Conservation (phyloP, 2,113 vertebrate genomes). For the Xenopus borealis region DNA sequence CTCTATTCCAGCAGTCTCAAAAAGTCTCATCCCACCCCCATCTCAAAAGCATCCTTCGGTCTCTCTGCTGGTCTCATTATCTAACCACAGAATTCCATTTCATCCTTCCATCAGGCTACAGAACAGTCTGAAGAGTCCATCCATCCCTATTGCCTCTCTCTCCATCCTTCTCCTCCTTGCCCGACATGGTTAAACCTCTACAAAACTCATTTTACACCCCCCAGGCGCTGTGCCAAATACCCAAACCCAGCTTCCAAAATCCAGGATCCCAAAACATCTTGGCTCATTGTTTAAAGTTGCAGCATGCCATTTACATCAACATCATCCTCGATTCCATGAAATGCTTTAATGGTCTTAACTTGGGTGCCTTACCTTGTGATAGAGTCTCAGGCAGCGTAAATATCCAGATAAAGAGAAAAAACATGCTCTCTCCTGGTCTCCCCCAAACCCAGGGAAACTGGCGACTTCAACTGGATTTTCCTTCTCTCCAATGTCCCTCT, state of each 20-base stretch:
- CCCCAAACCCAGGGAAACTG: conserved; percentile 38
- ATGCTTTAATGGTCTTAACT: background rate
- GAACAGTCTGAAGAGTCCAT: too few species aligned
- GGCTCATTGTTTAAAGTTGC: background rate
- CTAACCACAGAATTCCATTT: too few species aligned
- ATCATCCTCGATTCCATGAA: background rate
- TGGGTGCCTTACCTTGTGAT: conserved; percentile 57
- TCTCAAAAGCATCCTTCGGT: too few species aligned
- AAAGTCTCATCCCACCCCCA: too few species aligned
- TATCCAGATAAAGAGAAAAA: conserved; percentile 61
- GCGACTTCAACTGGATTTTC: background rate
- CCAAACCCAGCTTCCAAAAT: too few species aligned
- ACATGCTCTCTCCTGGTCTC: conserved; percentile 56
- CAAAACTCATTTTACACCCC: too few species aligned
- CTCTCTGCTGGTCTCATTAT: too few species aligned
- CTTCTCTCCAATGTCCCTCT: background rate
- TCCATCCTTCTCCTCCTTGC: background rate
- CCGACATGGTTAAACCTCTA: too few species aligned
- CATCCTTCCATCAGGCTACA: too few species aligned
- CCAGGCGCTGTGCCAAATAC: too few species aligned
- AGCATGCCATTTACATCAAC: background rate
- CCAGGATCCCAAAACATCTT: background rate
- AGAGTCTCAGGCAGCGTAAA: conserved; percentile 58
- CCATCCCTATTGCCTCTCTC: background rate
- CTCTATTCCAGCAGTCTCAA: too few species aligned